Base-by-base conservation (phyloP, 2,113 vertebrate genomes). In the Nipponia nippon region DNA sequence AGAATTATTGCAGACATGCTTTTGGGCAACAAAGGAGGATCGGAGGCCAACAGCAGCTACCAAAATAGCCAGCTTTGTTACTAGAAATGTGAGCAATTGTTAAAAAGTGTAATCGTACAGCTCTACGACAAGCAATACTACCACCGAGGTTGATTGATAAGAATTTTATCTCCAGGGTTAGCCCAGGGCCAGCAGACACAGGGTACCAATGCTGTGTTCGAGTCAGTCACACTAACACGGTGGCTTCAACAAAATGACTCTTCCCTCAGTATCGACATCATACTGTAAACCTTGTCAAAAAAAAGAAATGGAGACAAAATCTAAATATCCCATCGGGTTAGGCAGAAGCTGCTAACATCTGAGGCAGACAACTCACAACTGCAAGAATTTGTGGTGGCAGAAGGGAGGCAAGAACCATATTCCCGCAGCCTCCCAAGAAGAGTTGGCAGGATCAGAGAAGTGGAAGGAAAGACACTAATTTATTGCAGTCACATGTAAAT, bases 401-500 rank as follows among this genome's bases (percentile, higher is more conserved):
- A 89, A 81, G 47, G 49, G 38, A 83, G 46, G 58, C 61, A 81
- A 58, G 44, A 91, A 79, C 52, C 58, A 29, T 59, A 63, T 82
- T 84, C 34, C 70, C 1, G 4, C 53, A 77, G 87, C 84, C 93
- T 96, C 94, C 55, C 91, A 95, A 87, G 89, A 95, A 66, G 65
- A 91, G 50, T 32, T 95, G 93, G 81, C 86, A 91, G 73, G 27
- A 85, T 79, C 61, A 56, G 77, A 63, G 69, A 92, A 91, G 58
- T 84, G 73, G 78, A 93, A 95, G 92, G 92, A 89, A 84, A 92
- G 63, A 76, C 76, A 85, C 5, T 47, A 36, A 93, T 83, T 94
- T 91, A 94, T 83, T 94, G 42, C 56, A 95, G 83, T 87, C 87
- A 94, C 81, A 93, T 92, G 83, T 75, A 93, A 93, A 92, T 56